Base-by-base conservation (phyloP, 2,113 vertebrate species). In the Columba janthina region DNA sequence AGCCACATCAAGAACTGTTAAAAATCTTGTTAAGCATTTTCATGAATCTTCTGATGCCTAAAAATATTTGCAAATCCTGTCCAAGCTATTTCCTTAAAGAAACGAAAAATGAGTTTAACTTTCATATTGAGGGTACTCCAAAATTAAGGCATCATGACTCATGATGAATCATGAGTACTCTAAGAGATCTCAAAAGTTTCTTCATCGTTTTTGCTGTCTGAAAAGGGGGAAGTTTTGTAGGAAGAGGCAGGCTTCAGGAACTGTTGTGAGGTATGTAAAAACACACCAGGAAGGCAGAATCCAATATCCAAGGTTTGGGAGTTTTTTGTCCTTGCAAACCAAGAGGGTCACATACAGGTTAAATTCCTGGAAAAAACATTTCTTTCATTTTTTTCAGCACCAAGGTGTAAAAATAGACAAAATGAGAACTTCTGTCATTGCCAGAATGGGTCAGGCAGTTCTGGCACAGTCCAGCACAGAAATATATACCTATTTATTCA, bases 81-180 rank as follows among this genome's bases (percentile, higher is more conserved):
- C 62, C 28, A 20, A 66, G 54, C 22, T 91, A 34, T 66, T 95
- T 79, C 20, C n/a, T 71, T 96, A 78, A 80, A 90, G 56, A 83
- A 90, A 73, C 0, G 1, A 67, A 86, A 87, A n/a, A 51, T 12
- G 15, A 90, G 28, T 93, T 87, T 94, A 93, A 78, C 72, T 40
- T 94, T 92, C 31, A n/a, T 72, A 14, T 90, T 96, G 70, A 76
- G 92, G 21, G 25, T 75, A 48, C 58, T 96, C 80, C 70, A 70
- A 90, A 95, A 82, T 79, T 82, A 91, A 94, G 88, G 46, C 77
- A 46, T 70, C 66, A 4, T 95, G 96, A 93, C 88, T 90, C 90
- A 94, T 34, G 44, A 93, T 95, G 95, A 96, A 87, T 94, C 94
- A 96, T 21, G 84, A 56, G 32, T 64, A 53, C 13, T 31, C 36